These are phyloP conservation scores for Electrophaes corylata DNA, from an alignment of 2,888 invertebrate species.

Conservation along the genomic window DNA sequence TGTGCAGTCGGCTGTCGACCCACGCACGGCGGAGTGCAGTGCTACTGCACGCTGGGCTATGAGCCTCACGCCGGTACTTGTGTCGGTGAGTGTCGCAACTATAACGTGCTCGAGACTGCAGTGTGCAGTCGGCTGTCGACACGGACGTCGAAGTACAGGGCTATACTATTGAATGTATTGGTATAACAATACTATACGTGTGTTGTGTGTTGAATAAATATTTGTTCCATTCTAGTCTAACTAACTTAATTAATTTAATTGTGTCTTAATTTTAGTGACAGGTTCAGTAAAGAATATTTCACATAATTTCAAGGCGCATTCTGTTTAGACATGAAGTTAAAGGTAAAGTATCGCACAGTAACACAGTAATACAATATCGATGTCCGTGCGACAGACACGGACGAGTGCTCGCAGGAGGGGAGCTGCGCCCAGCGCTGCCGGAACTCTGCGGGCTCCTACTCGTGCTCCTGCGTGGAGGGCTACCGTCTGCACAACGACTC, in stretches of 20 bases:
- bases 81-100: conserved; percentile 62
- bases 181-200: too few relatives aligned
- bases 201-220: too few relatives aligned
- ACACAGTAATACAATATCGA: too few relatives aligned
- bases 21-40: conserved; percentile 88
- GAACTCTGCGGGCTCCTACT: conserved; percentile 87
- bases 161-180: too few relatives aligned
- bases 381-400: conserved; percentile 83
- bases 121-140: conserved; percentile 87
- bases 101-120: background rate
- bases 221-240: too few relatives aligned
- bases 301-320: too few relatives aligned
- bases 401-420: conserved; percentile 90
- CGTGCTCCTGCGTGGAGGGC: conserved; percentile 89
- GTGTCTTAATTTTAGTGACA: too few relatives aligned
- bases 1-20: conserved; percentile 88
- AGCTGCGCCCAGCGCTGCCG: conserved; percentile 90
- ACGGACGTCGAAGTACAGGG: conserved; percentile 89
- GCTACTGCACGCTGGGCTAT: conserved; percentile 90
- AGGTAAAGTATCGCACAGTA: too few relatives aligned
- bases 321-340: too few relatives aligned
- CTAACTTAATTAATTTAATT: too few relatives aligned
- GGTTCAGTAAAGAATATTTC: too few relatives aligned
- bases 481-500: conserved; percentile 83
- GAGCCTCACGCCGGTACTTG: conserved; percentile 86